These are phyloP conservation scores for Serrognathus titanus DNA, from an alignment of 2,888 invertebrate genomes.

Conservation along the genomic window DNA sequence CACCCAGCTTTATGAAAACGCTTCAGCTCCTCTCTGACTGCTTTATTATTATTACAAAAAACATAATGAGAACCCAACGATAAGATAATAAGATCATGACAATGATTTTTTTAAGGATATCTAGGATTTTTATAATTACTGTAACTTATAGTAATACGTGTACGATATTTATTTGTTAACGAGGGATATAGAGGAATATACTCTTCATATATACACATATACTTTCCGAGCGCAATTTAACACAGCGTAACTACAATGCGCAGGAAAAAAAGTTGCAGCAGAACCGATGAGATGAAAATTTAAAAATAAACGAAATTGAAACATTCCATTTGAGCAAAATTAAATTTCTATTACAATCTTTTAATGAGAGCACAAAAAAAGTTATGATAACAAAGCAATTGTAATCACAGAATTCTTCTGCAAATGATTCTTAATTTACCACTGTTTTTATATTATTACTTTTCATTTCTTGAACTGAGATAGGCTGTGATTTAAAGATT, in stretches of 20 bases:
- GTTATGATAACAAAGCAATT: too few relatives aligned
- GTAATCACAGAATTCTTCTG: too few relatives aligned
- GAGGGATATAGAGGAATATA: conserved; percentile 16
- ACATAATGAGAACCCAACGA: conserved; percentile 18
- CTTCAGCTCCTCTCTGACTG: conserved; percentile 21
- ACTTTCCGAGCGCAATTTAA: conserved; percentile 6
- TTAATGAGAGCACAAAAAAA: too few relatives aligned
- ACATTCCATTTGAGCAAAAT: too few relatives aligned
- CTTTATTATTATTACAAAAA: conserved; percentile 2
- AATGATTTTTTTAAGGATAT: conserved; percentile 25
- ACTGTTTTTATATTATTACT: too few relatives aligned
- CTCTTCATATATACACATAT: background rate
- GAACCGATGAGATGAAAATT: too few relatives aligned
- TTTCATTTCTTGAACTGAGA: too few relatives aligned
- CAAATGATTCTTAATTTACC: too few relatives aligned
- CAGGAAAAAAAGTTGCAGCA: too few relatives aligned
- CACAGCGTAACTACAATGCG: conserved; percentile 8
- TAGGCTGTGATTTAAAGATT: too few relatives aligned
- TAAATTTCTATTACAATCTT: too few relatives aligned
- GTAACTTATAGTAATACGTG: conserved; percentile 13
- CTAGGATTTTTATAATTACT: conserved; percentile 17
- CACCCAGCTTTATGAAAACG: conserved; percentile 17
- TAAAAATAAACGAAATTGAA: too few relatives aligned
- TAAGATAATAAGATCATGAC: conserved; percentile 32
- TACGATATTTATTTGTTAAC: conserved; percentile 17